Percentiles rank a stretch among this genome's conserved stretches.
phyloP scores from a whole-genome alignment of 2,888 invertebrate species.

The Lottia gigantea region DNA sequence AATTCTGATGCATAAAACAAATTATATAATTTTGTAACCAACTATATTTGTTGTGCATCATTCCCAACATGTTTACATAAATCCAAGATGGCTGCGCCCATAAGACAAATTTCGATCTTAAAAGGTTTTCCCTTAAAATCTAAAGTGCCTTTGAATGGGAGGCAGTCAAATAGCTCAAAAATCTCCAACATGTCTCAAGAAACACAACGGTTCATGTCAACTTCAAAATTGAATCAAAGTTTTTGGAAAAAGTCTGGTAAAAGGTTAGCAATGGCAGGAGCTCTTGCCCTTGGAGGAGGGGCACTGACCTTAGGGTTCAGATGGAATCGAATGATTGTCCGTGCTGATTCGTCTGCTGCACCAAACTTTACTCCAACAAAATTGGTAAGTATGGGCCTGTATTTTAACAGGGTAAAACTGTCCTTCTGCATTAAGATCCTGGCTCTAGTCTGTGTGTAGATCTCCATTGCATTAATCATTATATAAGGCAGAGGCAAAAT shows the following conservation, averaged over 20 bases:
- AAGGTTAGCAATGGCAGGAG: conserved; percentile 16
- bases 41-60: neutral
- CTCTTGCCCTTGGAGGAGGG: conserved; percentile 18
- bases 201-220: no score
- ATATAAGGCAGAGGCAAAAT: conserved; percentile 12
- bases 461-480: no score
- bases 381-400: neutral
- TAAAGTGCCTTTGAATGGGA: no score
- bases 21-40: no score
- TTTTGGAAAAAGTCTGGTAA: neutral
- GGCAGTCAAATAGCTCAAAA: no score
- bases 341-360: conserved; percentile 14
- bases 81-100: conserved; percentile 45
- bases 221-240: no score
- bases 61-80: conserved; percentile 24
- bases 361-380: conserved; percentile 23
- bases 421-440: no score
- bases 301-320: conserved; percentile 14
- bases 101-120: conserved; percentile 21
- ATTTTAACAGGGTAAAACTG: no score
- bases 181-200: no score
- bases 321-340: conserved; percentile 18
- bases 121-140: conserved; percentile 18
- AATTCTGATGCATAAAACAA: no score
- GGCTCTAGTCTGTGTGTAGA: no score